phyloP scores from a whole-genome alignment of 2,113 vertebrate species.

The Verasper variegatus region DNA sequence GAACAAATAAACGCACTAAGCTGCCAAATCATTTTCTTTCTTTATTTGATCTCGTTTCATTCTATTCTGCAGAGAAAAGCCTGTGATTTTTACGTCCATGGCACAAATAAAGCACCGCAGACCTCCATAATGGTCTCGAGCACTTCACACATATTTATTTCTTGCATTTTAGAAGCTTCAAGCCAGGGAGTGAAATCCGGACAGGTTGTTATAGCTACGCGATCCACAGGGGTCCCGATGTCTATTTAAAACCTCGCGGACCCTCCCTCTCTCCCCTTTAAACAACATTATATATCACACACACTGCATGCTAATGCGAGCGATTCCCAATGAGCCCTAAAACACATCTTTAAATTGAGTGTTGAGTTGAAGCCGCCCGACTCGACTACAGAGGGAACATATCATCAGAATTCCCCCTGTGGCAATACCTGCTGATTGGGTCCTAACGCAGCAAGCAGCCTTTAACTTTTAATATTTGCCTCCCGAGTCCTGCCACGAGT shows the following conservation, averaged over 20 bases:
- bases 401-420: conserved; percentile 88
- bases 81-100: conserved; percentile 52
- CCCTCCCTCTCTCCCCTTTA: conserved; percentile 84
- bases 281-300: conserved; percentile 87
- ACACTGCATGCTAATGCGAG: conserved; percentile 85
- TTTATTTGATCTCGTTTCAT: neutral
- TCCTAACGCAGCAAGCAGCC: conserved; percentile 76
- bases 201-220: conserved; percentile 92
- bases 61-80: conserved; percentile 1
- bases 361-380: conserved; percentile 81
- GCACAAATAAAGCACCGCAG: conserved; percentile 44
- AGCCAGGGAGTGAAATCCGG: conserved; percentile 89
- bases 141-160: conserved; percentile 82
- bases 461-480: conserved; percentile 87
- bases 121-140: conserved; percentile 67
- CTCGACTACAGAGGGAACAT: conserved; percentile 73
- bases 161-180: conserved; percentile 88
- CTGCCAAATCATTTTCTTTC: neutral
- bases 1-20: neutral
- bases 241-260: conserved; percentile 87
- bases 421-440: conserved; percentile 90
- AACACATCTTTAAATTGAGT: conserved; percentile 85
- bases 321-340: conserved; percentile 89
- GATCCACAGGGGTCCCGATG: conserved; percentile 87
- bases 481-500: conserved; percentile 78